These are phyloP conservation scores for Antheraea pernyi DNA, from an alignment of 1,140 invertebrate species.

Conservation along the genomic window DNA sequence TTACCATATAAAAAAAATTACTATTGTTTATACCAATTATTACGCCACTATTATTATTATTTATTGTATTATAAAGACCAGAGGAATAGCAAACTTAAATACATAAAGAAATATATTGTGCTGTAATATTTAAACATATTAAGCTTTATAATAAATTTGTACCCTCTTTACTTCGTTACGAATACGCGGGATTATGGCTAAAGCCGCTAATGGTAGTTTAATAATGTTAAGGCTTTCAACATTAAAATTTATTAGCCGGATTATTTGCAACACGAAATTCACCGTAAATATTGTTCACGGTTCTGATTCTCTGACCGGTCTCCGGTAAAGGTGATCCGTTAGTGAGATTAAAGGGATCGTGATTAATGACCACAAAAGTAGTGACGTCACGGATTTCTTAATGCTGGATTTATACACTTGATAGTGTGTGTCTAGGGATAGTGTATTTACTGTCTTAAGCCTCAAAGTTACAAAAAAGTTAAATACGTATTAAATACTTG, in stretches of 20 bases:
- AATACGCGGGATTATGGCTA: background rate
- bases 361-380: background rate
- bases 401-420: background rate
- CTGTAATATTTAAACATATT: background rate
- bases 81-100: no score
- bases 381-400: background rate
- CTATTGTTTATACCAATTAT: no score
- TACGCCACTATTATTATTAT: no score
- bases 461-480: no score
- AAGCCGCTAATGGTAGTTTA: background rate
- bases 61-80: no score
- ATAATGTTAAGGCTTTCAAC: background rate
- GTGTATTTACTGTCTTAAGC: no score
- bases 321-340: background rate
- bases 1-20: no score
- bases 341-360: background rate
- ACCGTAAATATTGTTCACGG: background rate
- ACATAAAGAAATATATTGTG: no score
- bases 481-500: no score
- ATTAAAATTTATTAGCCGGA: conserved; percentile 1
- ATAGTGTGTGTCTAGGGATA: no score
- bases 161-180: background rate
- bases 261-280: background rate
- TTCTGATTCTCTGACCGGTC: background rate
- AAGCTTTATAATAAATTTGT: background rate